Base-by-base conservation (phyloP, 2,113 vertebrate genomes). In the Cygnus atratus region DNA sequence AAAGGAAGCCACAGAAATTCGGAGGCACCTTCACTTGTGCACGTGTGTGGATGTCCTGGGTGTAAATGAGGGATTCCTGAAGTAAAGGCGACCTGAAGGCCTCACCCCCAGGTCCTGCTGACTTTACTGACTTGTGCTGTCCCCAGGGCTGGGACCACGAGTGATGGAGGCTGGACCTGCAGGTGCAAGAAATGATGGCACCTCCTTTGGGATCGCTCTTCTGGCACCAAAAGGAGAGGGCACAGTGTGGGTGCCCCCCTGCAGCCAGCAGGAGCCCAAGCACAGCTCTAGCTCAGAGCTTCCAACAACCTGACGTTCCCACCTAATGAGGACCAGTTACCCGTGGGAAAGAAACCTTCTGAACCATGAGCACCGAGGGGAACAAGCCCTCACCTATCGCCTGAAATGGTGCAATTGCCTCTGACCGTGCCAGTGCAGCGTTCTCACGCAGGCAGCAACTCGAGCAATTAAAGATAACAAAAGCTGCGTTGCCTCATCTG, bases 401-500 rank as follows among this genome's bases (percentile, higher is more conserved):
- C 80, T 43, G 28, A n/a, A 29, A 29, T 5, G 46, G 46, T 16
- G 29, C 75, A 72, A 41, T n/a, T 3, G 5, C 43, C 50, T 4
- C 7, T 52, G 78, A 29, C 48, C 0, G 0, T 3, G 2, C 14
- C 10, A 66, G 57, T 41, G 48, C 33, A 21, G 0, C 28, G 4
- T 25, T 84, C 5, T 84, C 6, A 21, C 16, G 18, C 68, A 70
- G 84, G 73, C 72, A 62, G 54, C 0, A 0, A 52, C 44, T 39
- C 1, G 17, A 65, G 39, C 62, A 65, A 41, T 41, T 29, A 65
- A 65, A 65, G 29, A 8, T 25, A 52, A 65, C 26, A 29, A 29
- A 65, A 39, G 62, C 62, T 21, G 39, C 17, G 18, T 41, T 41
- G 62, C 62, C 39, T 65, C 62, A 65, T 65, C 39, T 52, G 50